Evolutionary conservation across 2,113 vertebrate species (phyloP).

Genomic region (Pituophis catenifer): DNA sequence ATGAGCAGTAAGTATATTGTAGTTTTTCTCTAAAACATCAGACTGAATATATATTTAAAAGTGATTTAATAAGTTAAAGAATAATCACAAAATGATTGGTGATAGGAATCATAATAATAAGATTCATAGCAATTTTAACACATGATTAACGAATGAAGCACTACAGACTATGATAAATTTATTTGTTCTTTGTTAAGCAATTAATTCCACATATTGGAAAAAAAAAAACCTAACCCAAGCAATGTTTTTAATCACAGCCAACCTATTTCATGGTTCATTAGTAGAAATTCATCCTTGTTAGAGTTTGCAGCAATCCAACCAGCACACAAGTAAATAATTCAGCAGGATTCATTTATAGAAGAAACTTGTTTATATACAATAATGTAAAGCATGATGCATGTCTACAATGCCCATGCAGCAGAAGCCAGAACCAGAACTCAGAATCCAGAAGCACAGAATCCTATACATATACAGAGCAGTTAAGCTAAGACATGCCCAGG

Average conservation of each 20-base stretch:
- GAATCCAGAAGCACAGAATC: too few species aligned
- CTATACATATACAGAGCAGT: too few species aligned
- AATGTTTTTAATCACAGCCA: neutral
- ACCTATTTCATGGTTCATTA: neutral
- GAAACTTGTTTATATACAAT: too few species aligned
- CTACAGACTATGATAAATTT: neutral
- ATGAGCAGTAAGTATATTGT: neutral
- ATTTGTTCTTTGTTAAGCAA: neutral
- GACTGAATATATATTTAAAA: neutral
- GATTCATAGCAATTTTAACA: neutral
- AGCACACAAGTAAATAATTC: too few species aligned
- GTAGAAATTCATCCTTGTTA: neutral
- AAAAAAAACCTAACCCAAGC: neutral
- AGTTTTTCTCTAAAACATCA: neutral
- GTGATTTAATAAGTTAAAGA: neutral
- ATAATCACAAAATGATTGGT: neutral
- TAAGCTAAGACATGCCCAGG: too few species aligned
- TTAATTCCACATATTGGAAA: neutral
- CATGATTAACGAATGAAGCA: neutral
- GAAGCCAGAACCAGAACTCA: too few species aligned
- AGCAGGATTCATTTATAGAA: too few species aligned
- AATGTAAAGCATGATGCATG: too few species aligned
- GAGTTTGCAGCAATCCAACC: too few species aligned
- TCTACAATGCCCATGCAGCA: too few species aligned
- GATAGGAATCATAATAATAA: neutral